Conservation (phyloP, 2,888 invertebrate genomes). For the Ceramica pisi region DNA sequence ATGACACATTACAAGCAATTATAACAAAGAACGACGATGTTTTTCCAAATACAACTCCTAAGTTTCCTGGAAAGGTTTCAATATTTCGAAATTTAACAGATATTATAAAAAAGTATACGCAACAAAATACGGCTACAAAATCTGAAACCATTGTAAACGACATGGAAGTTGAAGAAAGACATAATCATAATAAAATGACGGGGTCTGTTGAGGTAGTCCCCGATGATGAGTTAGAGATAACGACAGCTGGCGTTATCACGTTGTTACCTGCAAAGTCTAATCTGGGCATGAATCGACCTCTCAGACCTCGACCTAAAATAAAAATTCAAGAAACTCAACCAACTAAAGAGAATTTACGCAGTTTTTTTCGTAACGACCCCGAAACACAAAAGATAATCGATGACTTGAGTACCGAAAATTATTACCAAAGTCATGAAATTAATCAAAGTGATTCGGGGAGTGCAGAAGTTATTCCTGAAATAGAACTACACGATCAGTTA, state of each 20-base stretch:
- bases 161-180: slow-evolving; percentile 74
- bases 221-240: slow-evolving; percentile 84
- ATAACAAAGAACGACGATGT: slow-evolving; percentile 90
- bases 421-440: slow-evolving; percentile 69
- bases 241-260: slow-evolving; percentile 89
- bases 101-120: slow-evolving; percentile 92
- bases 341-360: slow-evolving; percentile 78
- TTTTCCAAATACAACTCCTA: slow-evolving; percentile 85
- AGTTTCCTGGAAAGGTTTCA: slow-evolving; percentile 84
- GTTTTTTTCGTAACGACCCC: slow-evolving; percentile 79
- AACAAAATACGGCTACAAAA: slow-evolving; percentile 82
- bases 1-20: slow-evolving; percentile 92
- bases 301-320: slow-evolving; percentile 92
- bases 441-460: slow-evolving; percentile 69
- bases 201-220: slow-evolving; percentile 87
- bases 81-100: slow-evolving; percentile 92
- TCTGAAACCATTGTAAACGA: slow-evolving; percentile 63
- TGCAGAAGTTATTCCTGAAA: slow-evolving; percentile 73
- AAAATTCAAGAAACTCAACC: slow-evolving; percentile 78
- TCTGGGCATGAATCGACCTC: slow-evolving; percentile 93
- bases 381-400: slow-evolving; percentile 76
- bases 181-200: slow-evolving; percentile 79
- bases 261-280: slow-evolving; percentile 95
- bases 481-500: slow-evolving; percentile 66
- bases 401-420: slow-evolving; percentile 78